phyloP scores from a whole-genome alignment of 1,140 invertebrate genomes.

The Drosophila guanche region DNA sequence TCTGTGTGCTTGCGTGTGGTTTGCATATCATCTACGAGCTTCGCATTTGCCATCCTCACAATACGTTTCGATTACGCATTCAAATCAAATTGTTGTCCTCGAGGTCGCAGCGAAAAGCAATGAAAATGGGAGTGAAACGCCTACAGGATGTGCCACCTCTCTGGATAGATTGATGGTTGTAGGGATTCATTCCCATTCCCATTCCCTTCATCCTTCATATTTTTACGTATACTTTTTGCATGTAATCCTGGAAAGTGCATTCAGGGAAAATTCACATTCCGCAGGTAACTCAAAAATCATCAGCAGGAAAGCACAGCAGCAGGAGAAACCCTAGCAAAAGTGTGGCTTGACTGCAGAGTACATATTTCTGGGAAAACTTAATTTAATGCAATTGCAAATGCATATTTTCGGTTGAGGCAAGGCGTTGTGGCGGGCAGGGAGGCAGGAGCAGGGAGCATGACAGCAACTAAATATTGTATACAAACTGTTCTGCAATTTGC shows the following conservation, averaged over 20 bases:
- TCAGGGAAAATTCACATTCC: conserved; percentile 62
- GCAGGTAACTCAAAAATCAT: conserved; percentile 61
- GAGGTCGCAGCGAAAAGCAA: conserved; percentile 23
- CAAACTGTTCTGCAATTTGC: conserved; percentile 65
- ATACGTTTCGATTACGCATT: conserved; percentile 80
- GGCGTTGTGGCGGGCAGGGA: neutral
- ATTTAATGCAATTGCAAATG: conserved; percentile 70
- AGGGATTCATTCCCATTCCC: neutral
- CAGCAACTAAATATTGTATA: conserved; percentile 47
- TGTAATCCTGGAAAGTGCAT: conserved; percentile 70
- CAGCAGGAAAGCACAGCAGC: conserved; percentile 16
- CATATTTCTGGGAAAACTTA: conserved; percentile 67
- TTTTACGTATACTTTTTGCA: neutral
- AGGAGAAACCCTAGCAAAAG: conserved; percentile 4
- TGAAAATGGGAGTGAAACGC: conserved; percentile 37
- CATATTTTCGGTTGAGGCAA: conserved; percentile 37
- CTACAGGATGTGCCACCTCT: conserved; percentile 12
- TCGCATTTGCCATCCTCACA: conserved; percentile 39
- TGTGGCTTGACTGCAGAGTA: conserved; percentile 18
- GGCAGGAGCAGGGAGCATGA: neutral
- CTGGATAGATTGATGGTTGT: neutral
- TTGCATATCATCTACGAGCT: conserved; percentile 47
- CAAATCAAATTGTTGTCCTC: conserved; percentile 75
- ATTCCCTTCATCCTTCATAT: neutral
- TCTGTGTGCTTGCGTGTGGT: conserved; percentile 19